These are phyloP conservation scores for Calameuta filiformis DNA, from an alignment of 2,888 invertebrate genomes.

Conservation along the genomic window DNA sequence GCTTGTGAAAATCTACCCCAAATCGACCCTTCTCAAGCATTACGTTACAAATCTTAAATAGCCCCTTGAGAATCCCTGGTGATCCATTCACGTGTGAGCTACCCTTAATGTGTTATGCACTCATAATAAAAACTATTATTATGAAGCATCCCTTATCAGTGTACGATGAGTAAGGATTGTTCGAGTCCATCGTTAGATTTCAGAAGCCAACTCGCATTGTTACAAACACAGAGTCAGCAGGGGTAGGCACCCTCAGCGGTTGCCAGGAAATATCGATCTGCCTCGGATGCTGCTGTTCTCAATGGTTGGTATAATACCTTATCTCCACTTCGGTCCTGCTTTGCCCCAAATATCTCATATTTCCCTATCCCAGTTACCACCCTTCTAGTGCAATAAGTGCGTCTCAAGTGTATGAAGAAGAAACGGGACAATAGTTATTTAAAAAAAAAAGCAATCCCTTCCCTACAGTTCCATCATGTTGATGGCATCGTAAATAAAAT, in stretches of 20 bases:
- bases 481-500: neutral
- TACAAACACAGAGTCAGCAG: constrained; percentile 57
- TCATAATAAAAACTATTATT: neutral
- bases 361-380: constrained; percentile 27
- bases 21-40: neutral
- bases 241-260: constrained; percentile 58
- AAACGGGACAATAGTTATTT: neutral
- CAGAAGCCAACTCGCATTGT: constrained; percentile 57
- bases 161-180: constrained; percentile 16
- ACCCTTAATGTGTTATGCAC: neutral
- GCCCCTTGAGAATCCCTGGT: neutral
- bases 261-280: constrained; percentile 65
- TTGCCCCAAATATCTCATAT: constrained; percentile 44
- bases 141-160: neutral
- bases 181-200: constrained; percentile 46
- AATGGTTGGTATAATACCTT: constrained; percentile 48
- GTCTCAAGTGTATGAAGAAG: neutral
- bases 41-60: neutral
- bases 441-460: neutral
- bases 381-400: neutral
- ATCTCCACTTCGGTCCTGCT: constrained; percentile 42
- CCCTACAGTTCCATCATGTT: neutral
- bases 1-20: neutral
- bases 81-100: too few relatives aligned
- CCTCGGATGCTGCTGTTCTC: constrained; percentile 55